Conservation (phyloP, 2,888 invertebrate genomes). For the Euproctis similis region DNA sequence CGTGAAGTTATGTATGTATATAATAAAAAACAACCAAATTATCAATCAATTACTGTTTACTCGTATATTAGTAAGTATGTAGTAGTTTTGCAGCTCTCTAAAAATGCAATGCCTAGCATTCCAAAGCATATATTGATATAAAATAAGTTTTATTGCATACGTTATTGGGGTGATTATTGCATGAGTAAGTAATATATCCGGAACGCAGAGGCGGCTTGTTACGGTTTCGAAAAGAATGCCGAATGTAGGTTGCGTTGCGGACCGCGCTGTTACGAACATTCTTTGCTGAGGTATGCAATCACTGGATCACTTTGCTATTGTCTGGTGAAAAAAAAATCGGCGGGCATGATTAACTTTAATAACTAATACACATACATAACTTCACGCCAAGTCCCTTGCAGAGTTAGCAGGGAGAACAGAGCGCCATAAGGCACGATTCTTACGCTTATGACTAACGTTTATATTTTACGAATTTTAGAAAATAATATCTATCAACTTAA, state of each 20-base stretch:
- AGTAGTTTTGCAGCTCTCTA: conserved; percentile 60
- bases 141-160: conserved; percentile 55
- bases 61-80: conserved; percentile 37
- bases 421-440: too few species aligned
- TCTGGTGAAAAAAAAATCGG: too few species aligned
- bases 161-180: conserved; percentile 59
- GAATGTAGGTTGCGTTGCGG: conserved; percentile 72
- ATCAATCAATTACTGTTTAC: conserved; percentile 43
- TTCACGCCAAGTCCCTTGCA: too few species aligned
- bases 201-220: conserved; percentile 71
- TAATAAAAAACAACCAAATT: too few species aligned
- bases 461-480: too few species aligned
- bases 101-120: conserved; percentile 58
- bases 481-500: too few species aligned
- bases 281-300: conserved; percentile 54
- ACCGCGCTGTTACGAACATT: conserved; percentile 68
- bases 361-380: too few species aligned
- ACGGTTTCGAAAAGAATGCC: conserved; percentile 75
- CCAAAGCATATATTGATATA: conserved; percentile 38
- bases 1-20: too few species aligned
- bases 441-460: too few species aligned
- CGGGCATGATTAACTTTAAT: too few species aligned
- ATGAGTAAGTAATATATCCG: conserved; percentile 60
- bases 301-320: conserved; percentile 49
- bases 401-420: too few species aligned